A percentile compares a stretch with the other conserved stretches of the same genome.
Evolutionary conservation across 2,888 invertebrate genomes (phyloP).

Genomic region (Dolichomitus sp.): DNA sequence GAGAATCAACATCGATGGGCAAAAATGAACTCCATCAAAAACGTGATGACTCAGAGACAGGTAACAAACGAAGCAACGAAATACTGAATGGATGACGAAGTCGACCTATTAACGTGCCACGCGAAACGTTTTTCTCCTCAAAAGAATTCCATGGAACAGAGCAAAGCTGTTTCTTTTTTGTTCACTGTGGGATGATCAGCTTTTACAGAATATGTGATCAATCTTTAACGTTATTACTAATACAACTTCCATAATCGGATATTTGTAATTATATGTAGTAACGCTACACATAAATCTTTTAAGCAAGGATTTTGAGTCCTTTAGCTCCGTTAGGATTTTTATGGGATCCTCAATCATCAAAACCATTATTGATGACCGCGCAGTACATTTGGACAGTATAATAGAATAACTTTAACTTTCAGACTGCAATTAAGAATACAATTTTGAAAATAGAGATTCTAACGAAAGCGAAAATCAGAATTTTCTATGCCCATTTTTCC

Average conservation of each 20-base stretch:
- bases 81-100: conserved; percentile 24
- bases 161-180: background rate
- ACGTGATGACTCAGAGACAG: background rate
- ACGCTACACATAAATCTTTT: background rate
- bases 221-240: background rate
- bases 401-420: background rate
- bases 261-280: too few relatives aligned
- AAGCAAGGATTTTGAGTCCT: too few relatives aligned
- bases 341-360: too few relatives aligned
- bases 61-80: conserved; percentile 23
- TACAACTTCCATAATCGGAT: background rate
- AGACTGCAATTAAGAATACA: background rate
- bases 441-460: background rate
- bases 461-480: background rate
- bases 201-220: background rate
- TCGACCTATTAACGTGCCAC: conserved; percentile 17
- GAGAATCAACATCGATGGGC: conserved; percentile 1
- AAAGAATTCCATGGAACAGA: conserved; percentile 27
- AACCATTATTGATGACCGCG: too few relatives aligned
- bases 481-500: background rate
- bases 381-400: background rate
- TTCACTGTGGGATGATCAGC: background rate
- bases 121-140: conserved; percentile 21
- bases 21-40: conserved; percentile 26
- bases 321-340: too few relatives aligned